phyloP scores from a whole-genome alignment of 2,888 invertebrate genomes.

The Eurytoma californica region DNA sequence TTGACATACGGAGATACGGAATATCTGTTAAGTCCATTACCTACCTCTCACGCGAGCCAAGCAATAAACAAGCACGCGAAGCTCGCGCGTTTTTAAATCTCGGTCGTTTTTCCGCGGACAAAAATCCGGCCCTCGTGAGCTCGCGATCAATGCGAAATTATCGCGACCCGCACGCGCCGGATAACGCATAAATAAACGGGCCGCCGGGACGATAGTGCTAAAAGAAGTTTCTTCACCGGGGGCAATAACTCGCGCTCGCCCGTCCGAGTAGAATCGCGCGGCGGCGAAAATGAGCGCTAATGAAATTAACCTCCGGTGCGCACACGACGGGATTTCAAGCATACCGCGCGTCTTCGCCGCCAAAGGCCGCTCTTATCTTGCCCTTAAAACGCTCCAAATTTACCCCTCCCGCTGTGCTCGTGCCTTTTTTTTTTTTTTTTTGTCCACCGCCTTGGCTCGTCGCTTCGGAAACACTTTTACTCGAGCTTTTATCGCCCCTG shows the following conservation, averaged over 20 bases:
- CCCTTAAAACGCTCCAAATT: no score
- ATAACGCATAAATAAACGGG: background rate
- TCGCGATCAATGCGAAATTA: conserved; percentile 30
- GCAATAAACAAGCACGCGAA: background rate
- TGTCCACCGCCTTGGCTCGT: no score
- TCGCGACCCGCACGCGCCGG: conserved; percentile 9
- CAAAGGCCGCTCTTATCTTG: no score
- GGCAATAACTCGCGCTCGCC: conserved; percentile 44
- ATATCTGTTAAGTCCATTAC: conserved; percentile 54
- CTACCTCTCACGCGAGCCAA: conserved; percentile 2
- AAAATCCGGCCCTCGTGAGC: background rate
- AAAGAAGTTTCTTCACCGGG: conserved; percentile 35
- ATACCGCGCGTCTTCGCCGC: no score
- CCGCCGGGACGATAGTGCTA: conserved; percentile 24
- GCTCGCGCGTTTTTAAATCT: background rate
- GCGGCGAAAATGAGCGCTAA: conserved; percentile 48
- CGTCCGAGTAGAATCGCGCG: background rate
- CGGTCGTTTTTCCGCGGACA: conserved; percentile 12
- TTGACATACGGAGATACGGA: conserved; percentile 43
- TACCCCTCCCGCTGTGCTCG: no score
- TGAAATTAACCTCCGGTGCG: conserved; percentile 44
- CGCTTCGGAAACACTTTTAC: no score
- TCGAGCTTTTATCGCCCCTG: conserved; percentile 12
- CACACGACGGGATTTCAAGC: background rate
- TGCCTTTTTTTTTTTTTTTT: background rate